Conservation (phyloP, 2,797 vertebrate species). For the Graptemys geographica region DNA sequence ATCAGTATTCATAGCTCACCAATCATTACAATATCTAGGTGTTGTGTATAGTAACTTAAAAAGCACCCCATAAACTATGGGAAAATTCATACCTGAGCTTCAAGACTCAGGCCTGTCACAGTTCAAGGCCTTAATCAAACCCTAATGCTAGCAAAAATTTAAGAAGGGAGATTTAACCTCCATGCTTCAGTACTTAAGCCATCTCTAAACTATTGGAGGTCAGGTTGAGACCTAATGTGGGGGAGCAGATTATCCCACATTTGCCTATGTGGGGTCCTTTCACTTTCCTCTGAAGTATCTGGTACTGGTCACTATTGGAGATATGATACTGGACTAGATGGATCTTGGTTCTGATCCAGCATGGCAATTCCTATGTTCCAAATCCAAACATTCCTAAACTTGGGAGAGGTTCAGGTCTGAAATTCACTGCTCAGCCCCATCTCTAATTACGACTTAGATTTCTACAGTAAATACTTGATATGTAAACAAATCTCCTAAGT, state of each 20-base stretch:
- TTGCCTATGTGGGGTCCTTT: not conserved
- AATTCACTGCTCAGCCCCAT: not conserved
- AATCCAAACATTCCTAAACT: not conserved
- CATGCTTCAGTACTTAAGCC: not conserved
- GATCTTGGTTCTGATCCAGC: not conserved
- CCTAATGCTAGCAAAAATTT: not conserved
- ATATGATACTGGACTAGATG: not conserved
- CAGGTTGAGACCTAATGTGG: not conserved
- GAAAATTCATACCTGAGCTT: not conserved
- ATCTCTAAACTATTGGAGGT: not conserved
- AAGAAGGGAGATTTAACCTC: not conserved
- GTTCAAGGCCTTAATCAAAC: not conserved
- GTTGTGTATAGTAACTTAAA: not conserved
- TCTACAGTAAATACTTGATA: not conserved
- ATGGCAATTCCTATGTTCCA: not conserved
- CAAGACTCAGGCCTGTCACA: not conserved
- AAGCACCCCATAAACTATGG: not conserved
- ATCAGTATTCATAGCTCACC: not conserved
- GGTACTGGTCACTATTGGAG: not conserved
- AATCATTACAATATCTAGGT: not conserved
- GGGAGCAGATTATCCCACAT: not conserved
- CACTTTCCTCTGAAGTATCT: not conserved
- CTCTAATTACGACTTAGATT: not conserved
- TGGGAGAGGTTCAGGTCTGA: not conserved
- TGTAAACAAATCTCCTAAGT: not conserved